phyloP scores from a whole-genome alignment of 2,797 vertebrate genomes.

The Bovichtus variegatus region DNA sequence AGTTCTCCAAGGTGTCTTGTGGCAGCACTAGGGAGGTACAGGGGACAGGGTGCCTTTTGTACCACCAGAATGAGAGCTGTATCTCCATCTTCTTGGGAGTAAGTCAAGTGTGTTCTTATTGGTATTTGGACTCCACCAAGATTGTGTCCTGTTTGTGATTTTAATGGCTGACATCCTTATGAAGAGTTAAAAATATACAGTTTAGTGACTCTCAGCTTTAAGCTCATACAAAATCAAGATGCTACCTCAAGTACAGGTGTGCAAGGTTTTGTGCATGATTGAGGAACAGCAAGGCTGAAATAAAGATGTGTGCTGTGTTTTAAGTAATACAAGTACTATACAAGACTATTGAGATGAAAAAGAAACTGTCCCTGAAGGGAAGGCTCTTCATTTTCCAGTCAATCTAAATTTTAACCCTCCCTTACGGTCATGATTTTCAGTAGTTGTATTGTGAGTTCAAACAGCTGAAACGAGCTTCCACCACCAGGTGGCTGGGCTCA shows the following conservation, averaged over 20 bases:
- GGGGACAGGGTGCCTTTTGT: neutral
- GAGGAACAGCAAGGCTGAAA: neutral
- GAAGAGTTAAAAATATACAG: neutral
- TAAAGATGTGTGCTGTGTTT: neutral
- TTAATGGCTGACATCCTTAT: neutral
- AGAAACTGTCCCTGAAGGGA: neutral
- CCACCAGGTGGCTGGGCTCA: neutral
- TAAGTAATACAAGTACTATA: neutral
- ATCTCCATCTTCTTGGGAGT: neutral
- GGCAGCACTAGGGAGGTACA: neutral
- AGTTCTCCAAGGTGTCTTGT: neutral
- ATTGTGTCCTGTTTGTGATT: neutral
- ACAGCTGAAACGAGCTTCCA: neutral
- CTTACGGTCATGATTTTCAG: neutral
- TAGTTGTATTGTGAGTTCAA: neutral
- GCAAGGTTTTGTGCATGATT: neutral
- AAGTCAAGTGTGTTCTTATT: neutral
- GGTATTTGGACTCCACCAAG: neutral
- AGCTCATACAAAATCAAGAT: no score
- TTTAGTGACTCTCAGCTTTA: neutral
- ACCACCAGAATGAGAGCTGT: neutral
- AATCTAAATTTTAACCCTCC: neutral
- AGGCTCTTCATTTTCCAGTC: neutral
- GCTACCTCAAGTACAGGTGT: neutral
- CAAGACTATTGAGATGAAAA: neutral